These are phyloP conservation scores for Hermetia illucens DNA, from an alignment of 1,140 invertebrate genomes.

Conservation along the genomic window DNA sequence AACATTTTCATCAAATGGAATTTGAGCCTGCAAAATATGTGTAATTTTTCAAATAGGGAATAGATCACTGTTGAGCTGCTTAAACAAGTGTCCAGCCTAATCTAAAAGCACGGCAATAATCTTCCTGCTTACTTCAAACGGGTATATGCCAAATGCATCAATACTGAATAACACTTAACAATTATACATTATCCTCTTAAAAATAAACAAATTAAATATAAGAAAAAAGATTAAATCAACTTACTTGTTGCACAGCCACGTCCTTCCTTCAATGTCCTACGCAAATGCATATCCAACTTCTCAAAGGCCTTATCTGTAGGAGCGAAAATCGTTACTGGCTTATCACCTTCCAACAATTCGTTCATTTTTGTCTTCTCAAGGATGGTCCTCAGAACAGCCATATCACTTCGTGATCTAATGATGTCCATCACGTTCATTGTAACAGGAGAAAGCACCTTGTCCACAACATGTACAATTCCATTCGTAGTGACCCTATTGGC, in stretches of 20 bases:
- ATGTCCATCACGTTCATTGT: slow-evolving; percentile 30
- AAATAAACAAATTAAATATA: too few relatives aligned
- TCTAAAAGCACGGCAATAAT: too few relatives aligned
- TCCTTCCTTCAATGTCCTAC: slow-evolving; percentile 30
- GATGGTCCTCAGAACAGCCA: slow-evolving; percentile 27
- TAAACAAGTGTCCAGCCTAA: too few relatives aligned
- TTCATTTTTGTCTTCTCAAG: slow-evolving; percentile 27
- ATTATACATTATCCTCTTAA: too few relatives aligned
- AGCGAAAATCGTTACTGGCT: slow-evolving; percentile 46
- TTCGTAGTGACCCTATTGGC: slow-evolving; percentile 41
- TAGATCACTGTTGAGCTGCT: too few relatives aligned
- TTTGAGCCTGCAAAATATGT: too few relatives aligned
- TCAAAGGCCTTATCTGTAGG: slow-evolving; percentile 50
- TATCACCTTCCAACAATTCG: slow-evolving; percentile 32
- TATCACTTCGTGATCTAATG: slow-evolving; percentile 28
- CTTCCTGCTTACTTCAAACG: too few relatives aligned
- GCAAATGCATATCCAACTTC: slow-evolving; percentile 31
- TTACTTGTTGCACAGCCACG: slow-evolving; percentile 35
- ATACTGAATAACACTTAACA: too few relatives aligned
- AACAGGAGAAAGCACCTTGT: slow-evolving; percentile 42
- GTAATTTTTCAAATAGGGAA: too few relatives aligned
- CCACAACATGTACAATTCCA: slow-evolving; percentile 52
- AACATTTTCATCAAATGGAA: too few relatives aligned
- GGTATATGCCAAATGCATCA: too few relatives aligned
- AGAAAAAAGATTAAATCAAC: too few relatives aligned